Conservation (phyloP, 2,797 vertebrate species). For the Cyprinella venusta region DNA sequence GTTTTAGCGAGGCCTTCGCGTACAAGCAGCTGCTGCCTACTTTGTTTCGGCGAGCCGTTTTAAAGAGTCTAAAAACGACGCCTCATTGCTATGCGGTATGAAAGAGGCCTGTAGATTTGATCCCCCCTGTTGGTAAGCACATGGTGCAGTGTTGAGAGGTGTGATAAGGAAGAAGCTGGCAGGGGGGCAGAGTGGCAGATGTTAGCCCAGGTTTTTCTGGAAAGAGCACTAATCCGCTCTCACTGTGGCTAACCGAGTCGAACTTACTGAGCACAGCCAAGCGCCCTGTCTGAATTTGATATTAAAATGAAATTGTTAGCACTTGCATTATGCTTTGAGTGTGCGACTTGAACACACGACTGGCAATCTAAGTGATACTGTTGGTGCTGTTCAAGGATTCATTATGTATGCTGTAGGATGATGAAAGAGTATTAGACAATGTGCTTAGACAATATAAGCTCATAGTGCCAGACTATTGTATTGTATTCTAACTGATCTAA, state of each 20-base stretch:
- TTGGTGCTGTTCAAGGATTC: slow-evolving; percentile 10
- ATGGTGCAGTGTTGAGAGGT: slow-evolving; percentile 42
- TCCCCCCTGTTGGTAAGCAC: slow-evolving; percentile 38
- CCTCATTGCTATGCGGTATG: slow-evolving; percentile 37
- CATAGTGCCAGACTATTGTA: not conserved
- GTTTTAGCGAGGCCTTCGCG: not conserved
- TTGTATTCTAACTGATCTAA: slow-evolving; percentile 5
- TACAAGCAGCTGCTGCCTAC: not conserved
- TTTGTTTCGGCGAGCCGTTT: not conserved
- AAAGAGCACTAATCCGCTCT: slow-evolving; percentile 52
- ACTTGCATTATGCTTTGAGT: slow-evolving; percentile 18
- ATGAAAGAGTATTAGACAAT: slow-evolving; percentile 26
- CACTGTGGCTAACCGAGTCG: slow-evolving; percentile 22
- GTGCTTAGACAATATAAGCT: not conserved
- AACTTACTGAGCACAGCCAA: slow-evolving; percentile 39
- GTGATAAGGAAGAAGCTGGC: slow-evolving; percentile 41
- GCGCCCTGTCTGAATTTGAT: slow-evolving; percentile 29
- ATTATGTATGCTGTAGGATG: slow-evolving; percentile 8
- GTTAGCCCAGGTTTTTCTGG: slow-evolving; percentile 50
- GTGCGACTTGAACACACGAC: not conserved
- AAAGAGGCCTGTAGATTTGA: slow-evolving; percentile 36
- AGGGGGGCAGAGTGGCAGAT: slow-evolving; percentile 44
- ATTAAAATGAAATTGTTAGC: slow-evolving; percentile 40
- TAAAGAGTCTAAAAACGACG: slow-evolving; percentile 21
- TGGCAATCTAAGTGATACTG: slow-evolving; percentile 27